Evolutionary conservation across 2,888 invertebrate genomes (phyloP).

Genomic region (Torymus aiolomorphi): DNA sequence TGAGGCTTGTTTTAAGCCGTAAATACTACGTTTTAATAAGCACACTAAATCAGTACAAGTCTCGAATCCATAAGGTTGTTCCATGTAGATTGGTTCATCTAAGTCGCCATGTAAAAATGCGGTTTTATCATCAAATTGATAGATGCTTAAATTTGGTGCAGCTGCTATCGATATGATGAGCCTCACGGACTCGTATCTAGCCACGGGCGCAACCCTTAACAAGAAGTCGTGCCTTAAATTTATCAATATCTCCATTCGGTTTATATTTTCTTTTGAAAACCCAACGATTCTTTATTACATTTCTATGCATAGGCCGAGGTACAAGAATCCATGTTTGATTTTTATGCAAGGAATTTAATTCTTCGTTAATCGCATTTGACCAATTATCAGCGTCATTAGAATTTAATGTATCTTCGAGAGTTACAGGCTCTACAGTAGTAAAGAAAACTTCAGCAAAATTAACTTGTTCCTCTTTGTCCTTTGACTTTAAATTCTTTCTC

Average conservation of each 20-base stretch:
- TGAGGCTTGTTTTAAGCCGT: conserved; percentile 62
- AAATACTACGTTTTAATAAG: conserved; percentile 52
- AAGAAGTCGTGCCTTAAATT: conserved; percentile 60
- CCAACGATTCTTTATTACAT: conserved; percentile 57
- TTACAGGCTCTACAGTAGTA: conserved; percentile 17
- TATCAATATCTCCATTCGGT: conserved; percentile 51
- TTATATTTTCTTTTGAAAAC: conserved; percentile 59
- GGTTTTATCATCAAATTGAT: conserved; percentile 60
- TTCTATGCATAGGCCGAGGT: conserved; percentile 10
- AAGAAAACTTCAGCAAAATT: not conserved
- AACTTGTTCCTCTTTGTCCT: not conserved
- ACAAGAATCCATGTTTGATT: conserved; percentile 31
- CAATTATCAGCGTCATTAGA: conserved; percentile 18
- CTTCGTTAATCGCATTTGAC: conserved; percentile 42
- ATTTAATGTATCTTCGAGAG: conserved; percentile 34
- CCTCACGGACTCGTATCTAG: not conserved
- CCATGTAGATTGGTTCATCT: too few relatives aligned
- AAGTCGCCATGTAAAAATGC: conserved; percentile 62
- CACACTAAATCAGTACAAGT: conserved; percentile 44
- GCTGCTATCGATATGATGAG: conserved; percentile 55
- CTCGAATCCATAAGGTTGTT: conserved; percentile 55
- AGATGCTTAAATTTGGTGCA: conserved; percentile 51
- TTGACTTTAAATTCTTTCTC: not conserved
- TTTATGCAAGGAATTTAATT: conserved; percentile 15
- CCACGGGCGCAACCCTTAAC: conserved; percentile 58